Conservation (phyloP, 2,888 invertebrate genomes). For the Oithona nana region DNA sequence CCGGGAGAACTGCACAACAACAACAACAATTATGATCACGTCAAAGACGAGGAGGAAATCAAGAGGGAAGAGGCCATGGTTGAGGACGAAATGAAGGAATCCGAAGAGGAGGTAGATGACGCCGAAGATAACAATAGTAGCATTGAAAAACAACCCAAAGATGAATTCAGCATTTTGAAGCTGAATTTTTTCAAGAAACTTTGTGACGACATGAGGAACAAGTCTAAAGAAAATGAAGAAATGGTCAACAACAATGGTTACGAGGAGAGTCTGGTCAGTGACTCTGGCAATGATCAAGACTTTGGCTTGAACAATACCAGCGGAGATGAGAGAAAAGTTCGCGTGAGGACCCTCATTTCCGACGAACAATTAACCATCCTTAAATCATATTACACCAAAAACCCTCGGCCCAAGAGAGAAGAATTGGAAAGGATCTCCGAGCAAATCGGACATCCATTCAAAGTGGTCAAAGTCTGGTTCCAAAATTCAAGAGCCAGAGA, state of each 20-base stretch:
- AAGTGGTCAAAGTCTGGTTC: slow-evolving; percentile 69
- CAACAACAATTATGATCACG: slow-evolving; percentile 19
- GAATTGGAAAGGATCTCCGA: slow-evolving; percentile 77
- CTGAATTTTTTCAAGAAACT: background rate
- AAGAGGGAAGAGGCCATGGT: slow-evolving; percentile 18
- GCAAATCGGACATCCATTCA: slow-evolving; percentile 38
- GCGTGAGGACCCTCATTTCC: slow-evolving; percentile 79
- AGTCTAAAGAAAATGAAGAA: slow-evolving; percentile 1
- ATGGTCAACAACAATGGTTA: background rate
- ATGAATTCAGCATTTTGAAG: background rate
- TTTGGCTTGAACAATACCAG: background rate
- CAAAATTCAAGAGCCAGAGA: slow-evolving; percentile 83
- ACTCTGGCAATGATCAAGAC: slow-evolving; percentile 28
- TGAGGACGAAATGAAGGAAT: slow-evolving; percentile 19
- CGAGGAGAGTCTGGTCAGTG: slow-evolving; percentile 10
- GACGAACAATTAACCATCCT: slow-evolving; percentile 79
- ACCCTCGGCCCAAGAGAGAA: slow-evolving; percentile 81
- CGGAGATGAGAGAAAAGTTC: slow-evolving; percentile 26
- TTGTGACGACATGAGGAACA: background rate
- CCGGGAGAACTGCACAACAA: slow-evolving; percentile 22
- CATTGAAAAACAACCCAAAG: background rate
- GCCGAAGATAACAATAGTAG: slow-evolving; percentile 14
- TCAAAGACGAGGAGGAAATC: slow-evolving; percentile 15
- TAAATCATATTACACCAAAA: slow-evolving; percentile 68
- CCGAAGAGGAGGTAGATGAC: slow-evolving; percentile 26